phyloP scores from a whole-genome alignment of 2,113 vertebrate genomes.

The Channa maculata region DNA sequence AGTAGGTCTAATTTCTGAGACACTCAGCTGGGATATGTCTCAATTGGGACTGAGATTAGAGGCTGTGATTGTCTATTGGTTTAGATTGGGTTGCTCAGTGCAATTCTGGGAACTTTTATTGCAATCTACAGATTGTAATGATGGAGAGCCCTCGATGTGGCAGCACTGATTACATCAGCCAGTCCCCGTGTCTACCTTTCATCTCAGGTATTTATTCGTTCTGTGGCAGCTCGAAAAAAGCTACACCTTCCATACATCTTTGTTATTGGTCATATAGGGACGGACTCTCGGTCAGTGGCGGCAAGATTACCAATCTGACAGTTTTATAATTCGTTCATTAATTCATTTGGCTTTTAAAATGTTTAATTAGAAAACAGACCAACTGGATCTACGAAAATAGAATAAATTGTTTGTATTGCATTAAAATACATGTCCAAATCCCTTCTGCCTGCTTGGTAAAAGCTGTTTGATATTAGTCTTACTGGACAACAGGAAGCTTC shows the following conservation, averaged over 20 bases:
- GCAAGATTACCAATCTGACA: constrained; percentile 65
- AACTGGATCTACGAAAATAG: constrained; percentile 4
- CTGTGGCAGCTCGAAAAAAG: constrained; percentile 79
- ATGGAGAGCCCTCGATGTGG: constrained; percentile 79
- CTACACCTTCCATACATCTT: constrained; percentile 69
- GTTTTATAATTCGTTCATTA: constrained; percentile 58
- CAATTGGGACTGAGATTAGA: constrained; percentile 74
- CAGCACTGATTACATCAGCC: constrained; percentile 75
- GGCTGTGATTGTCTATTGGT: constrained; percentile 72
- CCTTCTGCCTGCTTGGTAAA: constrained; percentile 12
- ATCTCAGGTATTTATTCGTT: constrained; percentile 79
- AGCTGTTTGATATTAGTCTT: background rate
- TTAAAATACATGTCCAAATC: constrained; percentile 21
- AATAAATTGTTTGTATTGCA: constrained; percentile 18
- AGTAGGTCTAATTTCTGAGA: constrained; percentile 68
- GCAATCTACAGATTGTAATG: constrained; percentile 80
- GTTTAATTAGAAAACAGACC: constrained; percentile 22
- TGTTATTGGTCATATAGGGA: constrained; percentile 72
- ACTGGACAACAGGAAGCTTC: constrained; percentile 9
- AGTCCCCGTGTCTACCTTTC: constrained; percentile 80
- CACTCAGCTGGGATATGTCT: constrained; percentile 74
- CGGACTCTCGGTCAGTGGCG: constrained; percentile 39
- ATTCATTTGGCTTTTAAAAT: constrained; percentile 24
- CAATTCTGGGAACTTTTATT: constrained; percentile 75
- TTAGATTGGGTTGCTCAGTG: constrained; percentile 74